Base-by-base conservation (phyloP, 2,113 vertebrate species). In the Dicaeum eximium region DNA sequence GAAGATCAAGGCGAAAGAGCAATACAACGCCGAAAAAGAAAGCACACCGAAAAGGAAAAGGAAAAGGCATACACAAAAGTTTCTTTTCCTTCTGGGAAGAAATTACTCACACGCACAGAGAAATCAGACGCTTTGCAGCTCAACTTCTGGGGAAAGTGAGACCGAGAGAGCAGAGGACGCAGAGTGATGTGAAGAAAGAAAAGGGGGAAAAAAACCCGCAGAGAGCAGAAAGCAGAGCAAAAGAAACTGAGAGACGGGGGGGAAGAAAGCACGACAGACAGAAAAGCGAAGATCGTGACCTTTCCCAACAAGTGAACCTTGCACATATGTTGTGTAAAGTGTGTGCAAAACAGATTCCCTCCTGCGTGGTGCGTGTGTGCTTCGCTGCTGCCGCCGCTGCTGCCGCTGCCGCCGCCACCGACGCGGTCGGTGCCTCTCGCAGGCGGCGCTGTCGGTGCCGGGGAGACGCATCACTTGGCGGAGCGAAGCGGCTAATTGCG, bases 401-500 rank as follows among this genome's bases (percentile, higher is more conserved):
- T 31, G 94, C 88, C 12, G 80, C 80, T 16, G 71, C 92, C 10
- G 69, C 66, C 15, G 87, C 95, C 35, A 77, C 83, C 71, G 88
- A 92, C 69, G 92, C 80, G 56, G 82, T 60, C 86, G 60, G 94
- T 84, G 91, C 87, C 85, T 88, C 80, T 95, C 54, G 80, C 95
- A 58, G 95, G 95, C 95, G 97, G 97, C 90, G 97, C 96, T 94
- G 96, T 96, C 93, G 97, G 98, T 96, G 97, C 97, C 97, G 97
- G 97, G 98, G 97, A 98, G 98, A 97, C 98, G 98, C 98, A 97
- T 98, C 98, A 94, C 98, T 97, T 96, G 77, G 98, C 98, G 98
- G 98, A 98, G 98, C 91, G 98, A 97, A 96, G 98, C 98, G 97
- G 98, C 98, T 99, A 99, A 99, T 99, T 99, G 99, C 98, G 96